Conservation (phyloP, 2,888 invertebrate species). For the Phymatocera aterrima region DNA sequence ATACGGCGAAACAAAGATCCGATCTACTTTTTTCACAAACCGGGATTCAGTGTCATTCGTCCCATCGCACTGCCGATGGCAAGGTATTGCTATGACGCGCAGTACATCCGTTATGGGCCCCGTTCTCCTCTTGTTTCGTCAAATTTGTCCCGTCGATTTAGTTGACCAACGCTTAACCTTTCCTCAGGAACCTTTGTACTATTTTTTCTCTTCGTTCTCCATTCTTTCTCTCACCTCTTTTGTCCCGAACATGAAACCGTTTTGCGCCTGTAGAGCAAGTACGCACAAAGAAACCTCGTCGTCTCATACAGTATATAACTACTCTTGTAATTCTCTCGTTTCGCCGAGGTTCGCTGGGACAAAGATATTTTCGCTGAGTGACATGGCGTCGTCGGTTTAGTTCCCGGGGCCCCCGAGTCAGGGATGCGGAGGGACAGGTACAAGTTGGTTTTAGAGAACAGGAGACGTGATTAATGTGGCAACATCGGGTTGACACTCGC, state of each 20-base stretch:
- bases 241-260: constrained; percentile 40
- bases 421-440: constrained; percentile 45
- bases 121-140: constrained; percentile 6
- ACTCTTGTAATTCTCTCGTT: constrained; percentile 56
- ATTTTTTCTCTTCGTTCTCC: constrained; percentile 21
- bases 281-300: constrained; percentile 42
- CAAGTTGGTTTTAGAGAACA: constrained; percentile 46
- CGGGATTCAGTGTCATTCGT: no score
- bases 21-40: no score
- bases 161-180: constrained; percentile 19
- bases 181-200: constrained; percentile 43
- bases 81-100: not conserved
- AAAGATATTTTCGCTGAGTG: constrained; percentile 36
- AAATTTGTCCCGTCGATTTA: constrained; percentile 30
- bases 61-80: not conserved
- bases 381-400: constrained; percentile 17
- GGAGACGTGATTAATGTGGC: constrained; percentile 56
- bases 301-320: constrained; percentile 2
- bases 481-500: constrained; percentile 57
- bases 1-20: no score
- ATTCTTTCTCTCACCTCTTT: constrained; percentile 46
- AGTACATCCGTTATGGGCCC: not conserved
- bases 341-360: constrained; percentile 3
- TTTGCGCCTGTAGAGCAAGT: constrained; percentile 34
- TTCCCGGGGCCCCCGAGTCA: constrained; percentile 50